phyloP scores from a whole-genome alignment of 1,140 invertebrate genomes.

The Ectropis grisescens region DNA sequence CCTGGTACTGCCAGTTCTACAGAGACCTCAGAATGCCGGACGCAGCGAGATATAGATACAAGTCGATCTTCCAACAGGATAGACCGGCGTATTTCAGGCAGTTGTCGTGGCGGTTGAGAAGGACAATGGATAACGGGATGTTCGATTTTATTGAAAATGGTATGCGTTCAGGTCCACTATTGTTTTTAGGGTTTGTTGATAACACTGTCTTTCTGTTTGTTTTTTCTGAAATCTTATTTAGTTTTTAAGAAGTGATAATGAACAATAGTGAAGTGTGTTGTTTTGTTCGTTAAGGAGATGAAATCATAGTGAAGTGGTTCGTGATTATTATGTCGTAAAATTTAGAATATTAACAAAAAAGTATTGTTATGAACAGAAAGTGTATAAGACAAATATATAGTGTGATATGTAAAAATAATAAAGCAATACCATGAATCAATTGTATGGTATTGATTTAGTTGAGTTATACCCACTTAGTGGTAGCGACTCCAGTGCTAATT shows the following conservation, averaged over 20 bases:
- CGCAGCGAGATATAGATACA: conserved; percentile 25
- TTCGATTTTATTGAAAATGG: conserved; percentile 34
- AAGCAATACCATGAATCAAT: too few relatives aligned
- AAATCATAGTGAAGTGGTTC: too few relatives aligned
- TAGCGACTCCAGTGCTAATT: too few relatives aligned
- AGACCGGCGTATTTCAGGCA: conserved; percentile 41
- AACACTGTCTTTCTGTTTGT: conserved; percentile 3
- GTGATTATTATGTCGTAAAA: too few relatives aligned
- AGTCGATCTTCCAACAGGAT: conserved; percentile 29
- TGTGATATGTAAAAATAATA: too few relatives aligned
- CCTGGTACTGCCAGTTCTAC: conserved; percentile 41
- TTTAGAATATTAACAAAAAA: too few relatives aligned
- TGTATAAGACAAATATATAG: too few relatives aligned
- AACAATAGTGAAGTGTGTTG: neutral
- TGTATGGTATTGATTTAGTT: too few relatives aligned
- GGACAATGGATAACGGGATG: conserved; percentile 46
- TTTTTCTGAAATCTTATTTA: conserved; percentile 2
- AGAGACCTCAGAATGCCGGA: conserved; percentile 20
- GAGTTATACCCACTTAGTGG: too few relatives aligned
- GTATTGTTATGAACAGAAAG: too few relatives aligned
- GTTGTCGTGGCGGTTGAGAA: conserved; percentile 38
- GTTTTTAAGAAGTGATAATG: too few relatives aligned
- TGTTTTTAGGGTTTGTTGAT: conserved; percentile 5
- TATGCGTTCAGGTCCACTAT: conserved; percentile 20
- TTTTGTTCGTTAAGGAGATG: conserved; percentile 2